Conservation (phyloP, 2,888 invertebrate species). For the Nudaria mundana region DNA sequence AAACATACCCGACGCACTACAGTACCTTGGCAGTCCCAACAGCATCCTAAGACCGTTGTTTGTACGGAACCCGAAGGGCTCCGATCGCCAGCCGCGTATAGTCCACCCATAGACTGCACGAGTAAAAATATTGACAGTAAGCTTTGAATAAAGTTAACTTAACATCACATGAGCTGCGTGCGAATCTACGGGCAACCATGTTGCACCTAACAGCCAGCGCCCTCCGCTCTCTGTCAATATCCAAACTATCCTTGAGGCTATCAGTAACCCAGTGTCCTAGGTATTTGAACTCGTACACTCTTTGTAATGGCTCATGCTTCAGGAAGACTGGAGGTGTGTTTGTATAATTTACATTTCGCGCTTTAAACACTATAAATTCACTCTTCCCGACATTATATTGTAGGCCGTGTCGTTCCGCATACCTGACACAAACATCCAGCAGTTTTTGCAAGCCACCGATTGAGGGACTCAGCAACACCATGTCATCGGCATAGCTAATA, state of each 20-base stretch:
- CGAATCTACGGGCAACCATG: too few relatives aligned
- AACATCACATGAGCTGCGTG: neutral
- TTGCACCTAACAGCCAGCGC: too few relatives aligned
- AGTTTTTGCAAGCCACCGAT: neutral
- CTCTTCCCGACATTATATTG: neutral
- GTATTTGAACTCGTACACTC: neutral
- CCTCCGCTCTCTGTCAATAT: neutral
- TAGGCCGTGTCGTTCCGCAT: too few relatives aligned
- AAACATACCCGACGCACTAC: too few relatives aligned
- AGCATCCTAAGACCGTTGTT: neutral
- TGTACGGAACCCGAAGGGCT: neutral
- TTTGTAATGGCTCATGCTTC: too few relatives aligned
- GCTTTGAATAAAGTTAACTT: neutral
- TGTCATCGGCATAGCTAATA: neutral
- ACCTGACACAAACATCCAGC: neutral
- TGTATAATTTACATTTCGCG: neutral
- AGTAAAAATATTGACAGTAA: too few relatives aligned
- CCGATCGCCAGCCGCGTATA: too few relatives aligned
- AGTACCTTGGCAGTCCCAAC: neutral
- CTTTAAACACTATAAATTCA: neutral
- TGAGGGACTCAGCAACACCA: neutral
- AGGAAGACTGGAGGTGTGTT: too few relatives aligned
- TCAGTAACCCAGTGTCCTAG: neutral
- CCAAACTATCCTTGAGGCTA: neutral
- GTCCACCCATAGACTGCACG: too few relatives aligned